phyloP scores from a whole-genome alignment of 2,888 invertebrate genomes.

The Stenodema calcarata region DNA sequence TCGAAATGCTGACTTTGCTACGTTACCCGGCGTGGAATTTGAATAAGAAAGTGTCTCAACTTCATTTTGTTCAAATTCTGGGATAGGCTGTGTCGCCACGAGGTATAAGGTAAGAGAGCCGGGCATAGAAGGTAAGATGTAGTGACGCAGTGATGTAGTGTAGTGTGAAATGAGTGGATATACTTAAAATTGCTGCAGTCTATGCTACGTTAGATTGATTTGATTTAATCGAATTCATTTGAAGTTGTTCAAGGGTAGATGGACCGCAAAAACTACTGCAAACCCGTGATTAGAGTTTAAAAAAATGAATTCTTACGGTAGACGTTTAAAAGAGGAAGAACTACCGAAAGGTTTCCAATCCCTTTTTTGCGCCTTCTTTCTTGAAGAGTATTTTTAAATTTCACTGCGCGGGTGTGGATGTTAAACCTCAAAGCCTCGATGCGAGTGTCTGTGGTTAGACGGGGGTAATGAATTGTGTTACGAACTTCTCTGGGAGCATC shows the following conservation, averaged over 20 bases:
- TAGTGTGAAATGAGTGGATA: too few relatives aligned
- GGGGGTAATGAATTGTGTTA: slow-evolving; percentile 31
- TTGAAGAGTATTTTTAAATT: background rate
- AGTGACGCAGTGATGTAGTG: too few relatives aligned
- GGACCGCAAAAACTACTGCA: background rate
- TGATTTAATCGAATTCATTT: too few relatives aligned
- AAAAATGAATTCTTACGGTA: background rate
- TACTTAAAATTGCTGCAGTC: too few relatives aligned
- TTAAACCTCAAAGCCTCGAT: background rate
- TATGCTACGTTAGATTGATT: too few relatives aligned
- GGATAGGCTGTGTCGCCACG: too few relatives aligned
- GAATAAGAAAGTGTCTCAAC: too few relatives aligned
- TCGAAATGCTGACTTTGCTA: too few relatives aligned
- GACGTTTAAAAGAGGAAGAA: background rate
- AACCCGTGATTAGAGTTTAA: background rate
- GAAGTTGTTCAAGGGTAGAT: background rate
- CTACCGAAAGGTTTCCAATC: background rate
- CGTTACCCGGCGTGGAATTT: too few relatives aligned
- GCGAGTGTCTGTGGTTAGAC: background rate
- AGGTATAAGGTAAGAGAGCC: too few relatives aligned
- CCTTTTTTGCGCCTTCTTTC: background rate
- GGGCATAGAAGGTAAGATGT: too few relatives aligned
- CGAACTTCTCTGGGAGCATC: slow-evolving; percentile 45
- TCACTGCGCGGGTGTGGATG: background rate
- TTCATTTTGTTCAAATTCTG: too few relatives aligned